phyloP scores from a whole-genome alignment of 2,888 invertebrate species.

The Margaritifera margaritifera region DNA sequence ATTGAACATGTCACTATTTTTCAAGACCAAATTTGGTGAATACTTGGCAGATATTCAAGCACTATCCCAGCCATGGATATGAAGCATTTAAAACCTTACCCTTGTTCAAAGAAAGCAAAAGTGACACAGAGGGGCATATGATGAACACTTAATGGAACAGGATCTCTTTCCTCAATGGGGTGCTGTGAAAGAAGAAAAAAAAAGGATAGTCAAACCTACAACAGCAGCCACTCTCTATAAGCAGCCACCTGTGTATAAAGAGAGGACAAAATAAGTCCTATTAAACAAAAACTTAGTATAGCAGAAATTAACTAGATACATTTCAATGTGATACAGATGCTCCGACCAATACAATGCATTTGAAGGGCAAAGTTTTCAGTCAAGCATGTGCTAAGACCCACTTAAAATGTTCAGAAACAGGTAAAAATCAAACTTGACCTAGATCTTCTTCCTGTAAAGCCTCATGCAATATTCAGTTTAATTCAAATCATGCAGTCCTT shows the following conservation, averaged over 20 bases:
- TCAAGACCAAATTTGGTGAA: neutral
- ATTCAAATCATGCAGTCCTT: no score
- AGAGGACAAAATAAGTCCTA: slow-evolving; percentile 1
- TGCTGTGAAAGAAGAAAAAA: slow-evolving; percentile 75
- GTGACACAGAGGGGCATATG: slow-evolving; percentile 94
- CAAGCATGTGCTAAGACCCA: no score
- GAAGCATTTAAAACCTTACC: slow-evolving; percentile 76
- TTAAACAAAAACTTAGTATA: no score
- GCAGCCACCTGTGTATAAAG: neutral
- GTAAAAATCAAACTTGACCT: no score
- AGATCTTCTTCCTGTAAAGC: no score
- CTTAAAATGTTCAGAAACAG: no score
- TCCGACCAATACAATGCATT: neutral
- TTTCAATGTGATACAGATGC: slow-evolving; percentile 1
- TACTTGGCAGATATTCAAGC: neutral
- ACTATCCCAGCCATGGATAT: neutral
- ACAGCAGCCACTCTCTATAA: neutral
- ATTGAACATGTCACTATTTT: no score
- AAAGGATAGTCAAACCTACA: neutral
- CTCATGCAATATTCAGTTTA: no score
- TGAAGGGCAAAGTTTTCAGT: neutral
- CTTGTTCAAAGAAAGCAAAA: slow-evolving; percentile 86
- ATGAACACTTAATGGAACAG: slow-evolving; percentile 89
- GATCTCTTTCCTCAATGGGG: slow-evolving; percentile 87
- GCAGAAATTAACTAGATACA: neutral